These are phyloP conservation scores for Acanthoscelides obtectus DNA, from an alignment of 2,888 invertebrate genomes.

Conservation along the genomic window DNA sequence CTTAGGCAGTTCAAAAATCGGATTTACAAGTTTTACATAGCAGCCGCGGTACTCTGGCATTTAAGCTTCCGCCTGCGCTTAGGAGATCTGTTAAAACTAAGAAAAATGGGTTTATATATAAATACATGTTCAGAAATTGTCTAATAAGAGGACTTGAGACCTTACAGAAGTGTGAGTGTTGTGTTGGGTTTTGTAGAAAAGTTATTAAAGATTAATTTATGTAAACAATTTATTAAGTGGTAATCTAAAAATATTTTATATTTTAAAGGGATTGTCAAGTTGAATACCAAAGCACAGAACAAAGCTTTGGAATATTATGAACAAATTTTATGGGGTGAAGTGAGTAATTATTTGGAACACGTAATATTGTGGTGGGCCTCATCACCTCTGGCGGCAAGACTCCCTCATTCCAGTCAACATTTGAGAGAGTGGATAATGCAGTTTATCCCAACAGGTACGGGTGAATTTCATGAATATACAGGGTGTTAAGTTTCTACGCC, in stretches of 20 bases:
- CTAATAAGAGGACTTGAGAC: too few relatives aligned
- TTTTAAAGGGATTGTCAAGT: slow-evolving; percentile 54
- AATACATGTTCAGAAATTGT: too few relatives aligned
- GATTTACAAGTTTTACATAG: too few relatives aligned
- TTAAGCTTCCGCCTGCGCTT: too few relatives aligned
- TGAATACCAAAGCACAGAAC: slow-evolving; percentile 56
- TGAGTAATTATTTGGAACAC: slow-evolving; percentile 75
- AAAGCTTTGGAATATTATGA: slow-evolving; percentile 68
- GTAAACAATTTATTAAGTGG: too few relatives aligned
- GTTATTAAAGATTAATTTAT: too few relatives aligned
- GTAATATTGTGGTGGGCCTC: slow-evolving; percentile 81
- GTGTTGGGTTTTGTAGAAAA: too few relatives aligned
- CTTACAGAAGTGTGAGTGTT: too few relatives aligned
- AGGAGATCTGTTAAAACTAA: too few relatives aligned
- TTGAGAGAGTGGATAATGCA: slow-evolving; percentile 61
- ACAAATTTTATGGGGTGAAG: slow-evolving; percentile 74
- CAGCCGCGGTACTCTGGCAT: too few relatives aligned
- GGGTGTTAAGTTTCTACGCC: slow-evolving; percentile 6
- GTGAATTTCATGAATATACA: neutral
- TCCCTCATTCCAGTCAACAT: slow-evolving; percentile 61
- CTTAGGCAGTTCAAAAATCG: too few relatives aligned
- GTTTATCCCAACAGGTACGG: slow-evolving; percentile 54
- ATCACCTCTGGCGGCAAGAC: slow-evolving; percentile 64
- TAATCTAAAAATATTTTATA: neutral
- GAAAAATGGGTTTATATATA: too few relatives aligned